Base-by-base conservation (phyloP, 2,888 invertebrate species). In the Synanthedon myopaeformis region DNA sequence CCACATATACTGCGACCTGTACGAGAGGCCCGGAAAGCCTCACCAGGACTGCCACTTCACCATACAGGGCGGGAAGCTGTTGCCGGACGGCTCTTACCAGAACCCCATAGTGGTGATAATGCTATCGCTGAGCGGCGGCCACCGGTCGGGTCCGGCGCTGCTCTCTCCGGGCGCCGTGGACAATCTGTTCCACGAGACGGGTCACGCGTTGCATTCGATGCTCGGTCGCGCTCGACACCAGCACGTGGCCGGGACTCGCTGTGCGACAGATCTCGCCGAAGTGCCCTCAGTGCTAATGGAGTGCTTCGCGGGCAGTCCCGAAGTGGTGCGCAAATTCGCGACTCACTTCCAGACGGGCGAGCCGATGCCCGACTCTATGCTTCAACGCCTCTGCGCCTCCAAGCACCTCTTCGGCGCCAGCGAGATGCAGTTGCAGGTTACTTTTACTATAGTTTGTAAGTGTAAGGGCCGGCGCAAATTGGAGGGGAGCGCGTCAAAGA, bases 11-110 rank as follows among this genome's bases (percentile, higher is more conserved):
- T 98, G 99, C 79, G 99, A 99, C 85, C 93, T 99, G 70, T 99
- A 95, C 73, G 96, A 96, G 79, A 88, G 98, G 53, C 84, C 89
- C 23, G 94, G 94, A n/a, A 99, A 99, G 82, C 95, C 96, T 4
- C 93, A 95, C 79, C 98, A 98, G 87, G 99, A 99, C 79, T 99
- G 99, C 69, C 99, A 99, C 80, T 99, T 98, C 83, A 99, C 99
- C 0, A 98, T 99, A 62, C 93, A 94, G 71, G 99, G 99, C 10
- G 98, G 99, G 5, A 93, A 95, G 75, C 77, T 89, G 56, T 76
- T 94, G 56, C 72, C 91, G 0, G 93, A 96, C 70, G 95, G 95
- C 2, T 88, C 89, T 13, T 98, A 98, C 71, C 97, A 97, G 89
- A 90, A 92, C 69, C 98, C 98, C 0, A 91, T 97, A 53, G 98